These are phyloP conservation scores for Eupithecia vulgata DNA, from an alignment of 2,888 invertebrate species.

Conservation along the genomic window DNA sequence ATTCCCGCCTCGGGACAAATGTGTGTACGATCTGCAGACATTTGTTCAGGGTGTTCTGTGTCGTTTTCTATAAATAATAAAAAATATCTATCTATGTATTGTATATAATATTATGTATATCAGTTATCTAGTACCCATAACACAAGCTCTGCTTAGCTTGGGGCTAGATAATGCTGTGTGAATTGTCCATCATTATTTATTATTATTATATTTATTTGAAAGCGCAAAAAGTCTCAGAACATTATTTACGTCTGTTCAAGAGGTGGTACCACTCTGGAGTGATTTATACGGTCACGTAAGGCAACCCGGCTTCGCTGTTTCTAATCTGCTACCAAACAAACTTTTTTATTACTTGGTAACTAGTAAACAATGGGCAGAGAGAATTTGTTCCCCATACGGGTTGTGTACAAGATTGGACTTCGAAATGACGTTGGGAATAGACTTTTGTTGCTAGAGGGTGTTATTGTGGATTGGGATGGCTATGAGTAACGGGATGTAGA, in stretches of 20 bases:
- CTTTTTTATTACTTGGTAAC: slow-evolving; percentile 77
- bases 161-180: no score
- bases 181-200: no score
- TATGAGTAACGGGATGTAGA: neutral
- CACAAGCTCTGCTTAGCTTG: no score
- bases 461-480: neutral
- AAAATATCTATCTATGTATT: no score
- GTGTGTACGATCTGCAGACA: no score
- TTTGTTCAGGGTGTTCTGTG: no score
- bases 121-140: no score
- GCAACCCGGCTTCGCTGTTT: slow-evolving; percentile 62
- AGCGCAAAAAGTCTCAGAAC: neutral
- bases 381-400: slow-evolving; percentile 57
- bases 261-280: slow-evolving; percentile 44
- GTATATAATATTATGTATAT: no score
- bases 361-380: slow-evolving; percentile 66
- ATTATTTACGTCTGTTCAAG: slow-evolving; percentile 3
- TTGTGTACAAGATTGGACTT: slow-evolving; percentile 44
- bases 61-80: no score
- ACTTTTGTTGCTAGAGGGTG: slow-evolving; percentile 33
- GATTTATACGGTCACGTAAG: slow-evolving; percentile 75
- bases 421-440: slow-evolving; percentile 37
- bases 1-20: no score
- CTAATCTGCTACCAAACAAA: slow-evolving; percentile 77
- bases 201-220: no score